Conservation (phyloP, 2,888 invertebrate genomes). For the Tortrix viridana region DNA sequence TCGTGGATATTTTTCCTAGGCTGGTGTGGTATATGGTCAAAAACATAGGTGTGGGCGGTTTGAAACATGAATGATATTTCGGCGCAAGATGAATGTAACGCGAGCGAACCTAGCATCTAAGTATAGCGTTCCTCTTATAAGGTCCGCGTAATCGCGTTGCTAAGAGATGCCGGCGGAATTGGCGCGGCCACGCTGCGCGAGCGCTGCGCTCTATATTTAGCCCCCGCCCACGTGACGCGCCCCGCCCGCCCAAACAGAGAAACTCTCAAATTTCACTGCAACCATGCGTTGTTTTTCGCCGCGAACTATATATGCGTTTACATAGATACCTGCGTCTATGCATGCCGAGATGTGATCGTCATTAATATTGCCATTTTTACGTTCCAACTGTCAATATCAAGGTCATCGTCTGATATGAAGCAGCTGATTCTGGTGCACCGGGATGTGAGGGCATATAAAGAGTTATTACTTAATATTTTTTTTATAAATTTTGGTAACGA, state of each 20-base stretch:
- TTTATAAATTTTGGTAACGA: no score
- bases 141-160: slow-evolving; percentile 74
- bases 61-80: slow-evolving; percentile 7
- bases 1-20: background rate
- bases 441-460: slow-evolving; percentile 29
- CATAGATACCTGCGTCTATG: slow-evolving; percentile 39
- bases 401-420: slow-evolving; percentile 60
- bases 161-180: slow-evolving; percentile 69
- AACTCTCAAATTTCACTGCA: slow-evolving; percentile 81
- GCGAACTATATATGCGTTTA: slow-evolving; percentile 44
- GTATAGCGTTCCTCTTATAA: slow-evolving; percentile 80
- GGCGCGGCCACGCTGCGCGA: slow-evolving; percentile 66
- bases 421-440: slow-evolving; percentile 50
- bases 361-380: slow-evolving; percentile 28
- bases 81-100: slow-evolving; percentile 51
- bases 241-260: slow-evolving; percentile 83
- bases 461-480: background rate
- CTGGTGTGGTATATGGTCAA: no score
- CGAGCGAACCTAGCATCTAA: slow-evolving; percentile 64
- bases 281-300: slow-evolving; percentile 54
- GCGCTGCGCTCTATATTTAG: slow-evolving; percentile 79
- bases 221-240: slow-evolving; percentile 76
- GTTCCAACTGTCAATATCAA: slow-evolving; percentile 63
- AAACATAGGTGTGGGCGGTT: background rate
- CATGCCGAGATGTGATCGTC: slow-evolving; percentile 34